Evolutionary conservation across 2,888 invertebrate species (phyloP).

Genomic region (Emesis russula): DNA sequence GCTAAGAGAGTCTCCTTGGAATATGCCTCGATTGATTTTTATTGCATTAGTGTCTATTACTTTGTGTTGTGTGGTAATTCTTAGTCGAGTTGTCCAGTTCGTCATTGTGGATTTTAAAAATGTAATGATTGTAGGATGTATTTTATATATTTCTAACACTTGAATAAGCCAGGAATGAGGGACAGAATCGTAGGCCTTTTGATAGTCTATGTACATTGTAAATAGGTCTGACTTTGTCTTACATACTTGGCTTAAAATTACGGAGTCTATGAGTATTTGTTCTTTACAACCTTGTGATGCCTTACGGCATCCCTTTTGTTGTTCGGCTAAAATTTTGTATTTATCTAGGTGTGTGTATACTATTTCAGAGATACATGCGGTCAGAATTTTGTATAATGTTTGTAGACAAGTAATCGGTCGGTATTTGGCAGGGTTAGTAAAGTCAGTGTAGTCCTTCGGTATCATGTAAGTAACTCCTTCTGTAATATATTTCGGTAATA

Average conservation of each 20-base stretch:
- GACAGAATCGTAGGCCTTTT: constrained; percentile 82
- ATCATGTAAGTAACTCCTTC: constrained; percentile 69
- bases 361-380: constrained; percentile 69
- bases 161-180: constrained; percentile 81
- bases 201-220: constrained; percentile 61
- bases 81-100: constrained; percentile 54
- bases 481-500: constrained; percentile 61
- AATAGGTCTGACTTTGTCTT: constrained; percentile 55
- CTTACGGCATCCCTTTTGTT: constrained; percentile 82
- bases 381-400: constrained; percentile 85
- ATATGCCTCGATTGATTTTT: constrained; percentile 74
- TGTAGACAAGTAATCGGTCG: constrained; percentile 86
- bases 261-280: constrained; percentile 56
- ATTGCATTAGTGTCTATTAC: constrained; percentile 54
- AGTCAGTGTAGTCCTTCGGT: constrained; percentile 70
- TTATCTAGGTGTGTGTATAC: constrained; percentile 66
- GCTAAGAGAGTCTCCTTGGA: constrained; percentile 55
- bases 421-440: constrained; percentile 80
- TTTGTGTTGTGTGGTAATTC: not conserved
- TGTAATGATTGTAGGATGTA: constrained; percentile 64
- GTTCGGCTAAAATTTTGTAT: constrained; percentile 76
- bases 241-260: constrained; percentile 44
- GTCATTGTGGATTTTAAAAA: constrained; percentile 43
- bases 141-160: constrained; percentile 73
- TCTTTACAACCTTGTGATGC: constrained; percentile 57